These are phyloP conservation scores for Lottia scabra DNA, from an alignment of 2,888 invertebrate genomes.

Conservation along the genomic window DNA sequence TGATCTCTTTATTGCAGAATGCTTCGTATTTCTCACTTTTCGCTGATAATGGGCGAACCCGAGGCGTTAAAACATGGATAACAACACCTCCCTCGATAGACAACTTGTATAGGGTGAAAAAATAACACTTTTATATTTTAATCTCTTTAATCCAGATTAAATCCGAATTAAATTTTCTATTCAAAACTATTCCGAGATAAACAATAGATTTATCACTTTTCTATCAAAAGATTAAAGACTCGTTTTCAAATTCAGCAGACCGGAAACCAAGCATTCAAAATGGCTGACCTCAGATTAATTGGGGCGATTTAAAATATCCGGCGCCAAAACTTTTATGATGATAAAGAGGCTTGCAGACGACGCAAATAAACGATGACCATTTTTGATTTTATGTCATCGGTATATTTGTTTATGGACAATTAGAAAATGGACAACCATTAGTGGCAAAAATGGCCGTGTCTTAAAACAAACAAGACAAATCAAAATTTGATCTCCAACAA, in stretches of 20 bases:
- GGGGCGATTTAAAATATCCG: background rate
- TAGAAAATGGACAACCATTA: no score
- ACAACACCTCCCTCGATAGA: no score
- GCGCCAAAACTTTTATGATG: background rate
- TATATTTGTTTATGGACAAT: no score
- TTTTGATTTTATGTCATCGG: no score
- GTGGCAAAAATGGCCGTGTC: no score
- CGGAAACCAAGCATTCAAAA: background rate
- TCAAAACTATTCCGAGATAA: background rate
- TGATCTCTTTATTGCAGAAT: no score
- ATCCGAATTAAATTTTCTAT: background rate
- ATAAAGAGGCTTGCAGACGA: background rate
- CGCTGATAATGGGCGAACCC: no score
- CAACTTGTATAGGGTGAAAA: background rate
- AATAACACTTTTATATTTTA: constrained; percentile 3
- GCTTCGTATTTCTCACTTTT: no score
- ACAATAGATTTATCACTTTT: background rate
- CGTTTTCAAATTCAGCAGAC: background rate
- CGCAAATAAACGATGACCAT: no score
- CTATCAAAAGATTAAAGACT: constrained; percentile 4
- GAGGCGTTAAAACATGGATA: no score
- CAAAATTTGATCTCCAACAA: no score
- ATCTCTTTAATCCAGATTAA: background rate
- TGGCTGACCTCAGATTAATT: background rate
- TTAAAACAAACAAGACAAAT: no score